Evolutionary conservation across 2,113 vertebrate species (phyloP).

Genomic region (Psilopsiagon aurifrons): DNA sequence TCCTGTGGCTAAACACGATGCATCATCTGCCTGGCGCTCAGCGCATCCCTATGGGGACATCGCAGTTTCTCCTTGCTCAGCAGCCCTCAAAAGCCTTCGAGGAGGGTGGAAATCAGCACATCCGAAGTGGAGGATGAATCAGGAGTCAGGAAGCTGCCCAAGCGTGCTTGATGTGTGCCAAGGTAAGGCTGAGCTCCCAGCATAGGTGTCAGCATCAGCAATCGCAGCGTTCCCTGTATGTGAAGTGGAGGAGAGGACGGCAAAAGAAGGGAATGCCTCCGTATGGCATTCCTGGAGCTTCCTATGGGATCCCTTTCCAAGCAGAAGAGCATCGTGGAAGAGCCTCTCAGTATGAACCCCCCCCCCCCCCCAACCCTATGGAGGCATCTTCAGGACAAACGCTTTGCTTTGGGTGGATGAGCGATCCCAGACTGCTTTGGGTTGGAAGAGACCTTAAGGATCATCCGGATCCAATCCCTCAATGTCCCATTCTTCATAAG

Average conservation of each 20-base stretch:
- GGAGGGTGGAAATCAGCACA: background rate
- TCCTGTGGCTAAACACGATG: background rate
- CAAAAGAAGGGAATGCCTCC: background rate
- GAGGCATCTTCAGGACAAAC: background rate
- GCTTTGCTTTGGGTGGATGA: no score
- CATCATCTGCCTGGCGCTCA: background rate
- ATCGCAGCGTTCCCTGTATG: background rate
- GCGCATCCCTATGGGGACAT: no score
- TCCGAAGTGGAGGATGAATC: background rate
- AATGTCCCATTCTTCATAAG: no score
- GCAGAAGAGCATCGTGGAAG: background rate
- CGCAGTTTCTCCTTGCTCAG: background rate
- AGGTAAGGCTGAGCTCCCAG: background rate
- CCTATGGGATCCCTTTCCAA: background rate
- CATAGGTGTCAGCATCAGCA: background rate
- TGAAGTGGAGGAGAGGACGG: rapidly evolving
- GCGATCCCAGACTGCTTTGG: no score
- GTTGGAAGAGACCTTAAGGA: no score
- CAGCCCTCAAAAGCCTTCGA: background rate
- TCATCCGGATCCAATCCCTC: no score
- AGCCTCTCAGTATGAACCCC: background rate
- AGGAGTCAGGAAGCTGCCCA: background rate
- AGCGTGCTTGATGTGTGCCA: rapidly evolving
- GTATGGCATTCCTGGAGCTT: background rate
- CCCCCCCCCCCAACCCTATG: background rate